phyloP scores from a whole-genome alignment of 2,888 invertebrate genomes.

The Prosopocoilus inquinatus region DNA sequence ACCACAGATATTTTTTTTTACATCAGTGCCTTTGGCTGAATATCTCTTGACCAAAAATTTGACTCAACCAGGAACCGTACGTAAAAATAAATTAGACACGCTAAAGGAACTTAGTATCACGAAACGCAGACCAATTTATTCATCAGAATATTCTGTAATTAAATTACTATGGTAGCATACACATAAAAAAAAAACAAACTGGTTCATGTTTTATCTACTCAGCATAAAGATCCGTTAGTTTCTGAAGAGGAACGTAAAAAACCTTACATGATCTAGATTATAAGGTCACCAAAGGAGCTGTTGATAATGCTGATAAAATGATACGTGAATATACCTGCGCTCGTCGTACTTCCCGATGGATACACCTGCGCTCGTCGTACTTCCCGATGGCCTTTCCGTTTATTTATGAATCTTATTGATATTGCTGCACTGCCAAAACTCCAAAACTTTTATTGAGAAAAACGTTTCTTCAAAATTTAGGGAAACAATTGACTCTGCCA shows the following conservation, averaged over 20 bases:
- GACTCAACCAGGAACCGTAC: conserved; percentile 26
- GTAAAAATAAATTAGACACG: conserved; percentile 25
- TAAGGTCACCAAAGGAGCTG: too few relatives aligned
- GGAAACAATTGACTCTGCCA: not conserved
- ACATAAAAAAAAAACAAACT: not conserved
- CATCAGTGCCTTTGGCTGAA: conserved; percentile 24
- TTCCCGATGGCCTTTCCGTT: not conserved
- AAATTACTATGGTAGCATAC: too few relatives aligned
- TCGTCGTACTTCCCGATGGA: not conserved
- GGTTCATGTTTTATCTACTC: not conserved
- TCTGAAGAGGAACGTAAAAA: too few relatives aligned
- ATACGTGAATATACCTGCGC: not conserved
- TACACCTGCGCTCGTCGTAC: not conserved
- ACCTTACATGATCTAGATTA: too few relatives aligned
- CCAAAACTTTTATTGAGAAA: not conserved
- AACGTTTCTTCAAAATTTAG: not conserved
- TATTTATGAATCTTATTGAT: conserved; percentile 1
- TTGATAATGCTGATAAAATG: not conserved
- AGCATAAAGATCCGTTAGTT: not conserved
- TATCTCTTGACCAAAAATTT: conserved; percentile 25
- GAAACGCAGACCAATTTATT: conserved; percentile 2
- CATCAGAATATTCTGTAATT: conserved; percentile 3
- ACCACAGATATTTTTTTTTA: conserved; percentile 31
- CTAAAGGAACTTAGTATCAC: conserved; percentile 6
- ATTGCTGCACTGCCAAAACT: not conserved